Evolutionary conservation across 2,113 vertebrate genomes (phyloP).

Genomic region (Hyperopisus bebe): DNA sequence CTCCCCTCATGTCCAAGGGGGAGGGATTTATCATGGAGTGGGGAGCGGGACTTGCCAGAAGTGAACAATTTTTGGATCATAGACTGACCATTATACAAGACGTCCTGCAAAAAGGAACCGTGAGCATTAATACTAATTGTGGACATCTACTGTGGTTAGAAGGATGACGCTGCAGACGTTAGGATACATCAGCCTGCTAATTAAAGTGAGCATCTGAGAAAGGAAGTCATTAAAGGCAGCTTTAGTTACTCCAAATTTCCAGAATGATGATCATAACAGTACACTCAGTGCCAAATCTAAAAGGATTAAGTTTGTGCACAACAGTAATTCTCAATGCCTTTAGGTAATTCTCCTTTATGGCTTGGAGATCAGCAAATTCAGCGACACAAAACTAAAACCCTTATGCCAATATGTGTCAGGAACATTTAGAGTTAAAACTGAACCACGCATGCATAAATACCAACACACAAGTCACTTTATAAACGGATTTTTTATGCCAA

Average conservation of each 20-base stretch:
- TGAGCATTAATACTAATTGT: neutral
- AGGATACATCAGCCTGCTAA: neutral
- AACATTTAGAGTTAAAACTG: neutral
- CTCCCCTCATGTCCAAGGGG: constrained; percentile 68
- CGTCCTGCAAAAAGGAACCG: constrained; percentile 60
- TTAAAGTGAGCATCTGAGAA: neutral
- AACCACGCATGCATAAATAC: neutral
- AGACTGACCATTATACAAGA: constrained; percentile 58
- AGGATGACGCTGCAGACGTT: neutral
- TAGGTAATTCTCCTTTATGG: neutral
- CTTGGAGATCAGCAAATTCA: neutral
- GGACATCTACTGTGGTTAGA: neutral
- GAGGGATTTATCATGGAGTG: constrained; percentile 74
- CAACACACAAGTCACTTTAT: neutral
- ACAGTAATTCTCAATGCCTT: neutral
- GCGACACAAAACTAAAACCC: neutral
- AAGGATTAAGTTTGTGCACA: neutral
- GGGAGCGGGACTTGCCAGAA: constrained; percentile 68
- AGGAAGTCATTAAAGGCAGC: neutral
- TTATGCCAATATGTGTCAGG: neutral
- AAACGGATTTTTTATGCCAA: neutral
- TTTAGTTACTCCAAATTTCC: neutral
- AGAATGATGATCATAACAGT: neutral
- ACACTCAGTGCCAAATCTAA: neutral
- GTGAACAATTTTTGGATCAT: constrained; percentile 65